These are phyloP conservation scores for Umimayanthus chanpuru DNA, from an alignment of 92 coral and sea anemone genomes.

Conservation along the genomic window DNA sequence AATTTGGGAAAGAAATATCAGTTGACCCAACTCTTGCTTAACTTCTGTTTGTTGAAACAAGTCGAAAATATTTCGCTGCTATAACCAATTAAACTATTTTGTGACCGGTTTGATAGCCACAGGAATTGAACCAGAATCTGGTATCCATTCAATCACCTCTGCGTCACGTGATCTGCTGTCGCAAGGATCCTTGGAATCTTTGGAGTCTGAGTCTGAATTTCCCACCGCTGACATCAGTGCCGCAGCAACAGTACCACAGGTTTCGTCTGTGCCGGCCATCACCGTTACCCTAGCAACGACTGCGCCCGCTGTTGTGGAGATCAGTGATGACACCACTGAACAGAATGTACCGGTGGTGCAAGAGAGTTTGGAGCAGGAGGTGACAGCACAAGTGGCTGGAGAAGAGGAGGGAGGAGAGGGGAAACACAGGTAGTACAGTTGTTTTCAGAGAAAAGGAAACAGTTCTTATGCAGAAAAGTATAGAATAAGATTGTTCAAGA, in stretches of 20 bases:
- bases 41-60: too few species aligned
- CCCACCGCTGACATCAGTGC: conserved; percentile 55
- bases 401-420: conserved; percentile 60
- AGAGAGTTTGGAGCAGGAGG: conserved; percentile 74
- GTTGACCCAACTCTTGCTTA: too few species aligned
- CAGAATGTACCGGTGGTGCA: conserved; percentile 97
- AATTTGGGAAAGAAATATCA: too few species aligned
- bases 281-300: conserved; percentile 72
- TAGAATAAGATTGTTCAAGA: too few species aligned
- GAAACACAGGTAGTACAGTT: neutral
- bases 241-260: conserved; percentile 43
- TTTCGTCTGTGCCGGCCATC: conserved; percentile 73
- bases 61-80: neutral
- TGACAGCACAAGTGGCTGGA: conserved; percentile 47
- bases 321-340: conserved; percentile 76
- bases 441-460: too few species aligned
- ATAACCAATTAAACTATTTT: neutral
- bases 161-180: conserved; percentile 47
- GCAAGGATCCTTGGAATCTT: conserved; percentile 78
- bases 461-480: too few species aligned
- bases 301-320: conserved; percentile 25
- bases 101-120: neutral
- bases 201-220: conserved; percentile 80
- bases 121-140: conserved; percentile 34
- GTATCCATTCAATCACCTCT: conserved; percentile 8